Conservation (phyloP, 2,797 vertebrate genomes). For the Delichon dasypus region DNA sequence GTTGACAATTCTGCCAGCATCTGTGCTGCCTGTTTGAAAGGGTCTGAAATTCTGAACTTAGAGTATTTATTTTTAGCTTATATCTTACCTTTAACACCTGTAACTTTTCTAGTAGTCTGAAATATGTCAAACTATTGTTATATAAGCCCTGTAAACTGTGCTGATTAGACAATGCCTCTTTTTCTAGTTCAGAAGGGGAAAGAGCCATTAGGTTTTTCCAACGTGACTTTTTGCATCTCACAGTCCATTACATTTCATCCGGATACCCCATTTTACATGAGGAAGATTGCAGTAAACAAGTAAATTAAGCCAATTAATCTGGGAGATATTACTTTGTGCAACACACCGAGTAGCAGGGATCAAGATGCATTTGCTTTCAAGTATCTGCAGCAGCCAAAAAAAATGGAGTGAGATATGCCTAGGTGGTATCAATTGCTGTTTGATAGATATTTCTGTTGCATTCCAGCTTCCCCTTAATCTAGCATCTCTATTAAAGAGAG, state of each 20-base stretch:
- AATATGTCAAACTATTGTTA: not conserved
- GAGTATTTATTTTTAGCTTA: not conserved
- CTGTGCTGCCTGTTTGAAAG: not conserved
- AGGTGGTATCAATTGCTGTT: not conserved
- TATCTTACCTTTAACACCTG: not conserved
- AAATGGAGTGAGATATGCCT: not conserved
- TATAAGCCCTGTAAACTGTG: not conserved
- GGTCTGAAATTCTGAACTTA: not conserved
- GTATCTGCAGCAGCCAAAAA: not conserved
- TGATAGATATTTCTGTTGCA: not conserved
- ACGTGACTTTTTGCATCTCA: not conserved
- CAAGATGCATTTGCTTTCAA: not conserved
- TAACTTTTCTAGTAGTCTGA: not conserved
- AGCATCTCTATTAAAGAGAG: not conserved
- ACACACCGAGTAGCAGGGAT: not conserved
- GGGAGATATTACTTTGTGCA: not conserved
- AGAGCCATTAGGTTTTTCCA: not conserved
- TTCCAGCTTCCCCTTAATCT: not conserved
- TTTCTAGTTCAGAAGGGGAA: not conserved
- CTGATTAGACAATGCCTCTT: not conserved
- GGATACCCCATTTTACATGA: not conserved
- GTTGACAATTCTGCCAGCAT: not conserved
- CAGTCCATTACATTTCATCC: not conserved
- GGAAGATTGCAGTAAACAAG: not conserved
- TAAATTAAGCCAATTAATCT: constrained; percentile 1